Percentiles rank a stretch among this genome's conserved stretches.
Conservation (phyloP, 2,888 invertebrate species). For the Himalopsyche japonica region DNA sequence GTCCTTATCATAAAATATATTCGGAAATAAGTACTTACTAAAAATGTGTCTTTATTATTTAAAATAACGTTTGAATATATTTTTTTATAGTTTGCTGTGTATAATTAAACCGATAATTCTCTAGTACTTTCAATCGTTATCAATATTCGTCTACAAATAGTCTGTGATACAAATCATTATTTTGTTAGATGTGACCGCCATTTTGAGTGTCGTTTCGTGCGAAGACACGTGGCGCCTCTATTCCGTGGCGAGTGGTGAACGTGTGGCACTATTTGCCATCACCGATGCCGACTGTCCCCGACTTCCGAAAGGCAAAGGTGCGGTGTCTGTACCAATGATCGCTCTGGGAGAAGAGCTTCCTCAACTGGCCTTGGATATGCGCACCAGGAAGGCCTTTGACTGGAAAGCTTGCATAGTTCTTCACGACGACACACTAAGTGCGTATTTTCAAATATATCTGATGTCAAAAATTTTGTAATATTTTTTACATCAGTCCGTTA, state of each 20-base stretch:
- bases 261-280: conserved; percentile 72
- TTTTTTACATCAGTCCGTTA: too few species aligned
- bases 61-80: too few species aligned
- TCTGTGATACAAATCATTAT: background rate
- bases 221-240: conserved; percentile 74
- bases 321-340: conserved; percentile 73
- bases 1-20: too few species aligned
- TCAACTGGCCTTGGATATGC: conserved; percentile 75
- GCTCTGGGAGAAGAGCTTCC: conserved; percentile 71
- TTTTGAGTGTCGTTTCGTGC: conserved; percentile 76
- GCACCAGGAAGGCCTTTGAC: conserved; percentile 65
- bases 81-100: too few species aligned
- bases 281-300: conserved; percentile 82
- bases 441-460: conserved; percentile 42
- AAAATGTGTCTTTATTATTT: too few species aligned
- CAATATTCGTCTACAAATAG: too few species aligned
- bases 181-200: conserved; percentile 67
- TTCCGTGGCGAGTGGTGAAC: conserved; percentile 63
- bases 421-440: conserved; percentile 75
- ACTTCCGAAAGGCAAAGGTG: conserved; percentile 63
- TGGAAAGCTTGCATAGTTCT: conserved; percentile 76
- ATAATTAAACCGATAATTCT: too few species aligned
- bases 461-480: too few species aligned
- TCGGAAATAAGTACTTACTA: too few species aligned
- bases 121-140: too few species aligned